A percentile compares a stretch with the other conserved stretches of the same genome.
phyloP scores from a whole-genome alignment of 1,140 invertebrate species.

The Drosophila lowei region DNA sequence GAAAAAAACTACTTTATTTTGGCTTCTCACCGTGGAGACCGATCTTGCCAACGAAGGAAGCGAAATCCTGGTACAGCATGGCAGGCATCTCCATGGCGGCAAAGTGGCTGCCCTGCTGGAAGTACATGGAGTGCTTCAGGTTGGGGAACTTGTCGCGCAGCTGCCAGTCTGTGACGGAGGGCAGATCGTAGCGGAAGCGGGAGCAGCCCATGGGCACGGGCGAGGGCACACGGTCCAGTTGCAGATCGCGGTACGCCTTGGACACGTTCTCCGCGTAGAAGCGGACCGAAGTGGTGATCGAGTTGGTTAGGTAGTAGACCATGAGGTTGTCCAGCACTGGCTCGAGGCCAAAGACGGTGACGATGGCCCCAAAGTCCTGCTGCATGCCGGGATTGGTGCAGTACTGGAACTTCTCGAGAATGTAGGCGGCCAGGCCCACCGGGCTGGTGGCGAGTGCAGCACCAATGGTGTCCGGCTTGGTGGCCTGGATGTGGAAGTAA shows the following conservation, averaged over 20 bases:
- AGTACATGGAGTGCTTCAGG: constrained; percentile 86
- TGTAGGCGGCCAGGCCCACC: constrained; percentile 90
- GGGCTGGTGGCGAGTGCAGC: constrained; percentile 87
- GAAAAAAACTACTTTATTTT: constrained; percentile 26
- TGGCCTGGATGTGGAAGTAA: constrained; percentile 93
- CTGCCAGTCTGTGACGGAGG: constrained; percentile 85
- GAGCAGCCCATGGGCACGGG: constrained; percentile 87
- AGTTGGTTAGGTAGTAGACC: constrained; percentile 92
- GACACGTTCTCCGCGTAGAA: constrained; percentile 89
- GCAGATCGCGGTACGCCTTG: constrained; percentile 71
- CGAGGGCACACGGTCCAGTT: constrained; percentile 86
- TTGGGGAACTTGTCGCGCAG: constrained; percentile 86
- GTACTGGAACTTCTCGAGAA: constrained; percentile 93
- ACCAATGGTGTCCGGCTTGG: constrained; percentile 95
- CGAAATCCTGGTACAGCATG: constrained; percentile 87
- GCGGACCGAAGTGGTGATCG: constrained; percentile 89
- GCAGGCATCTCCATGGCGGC: constrained; percentile 91
- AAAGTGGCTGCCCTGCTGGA: constrained; percentile 92
- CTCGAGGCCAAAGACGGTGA: constrained; percentile 86
- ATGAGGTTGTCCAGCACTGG: constrained; percentile 94
- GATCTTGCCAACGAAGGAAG: constrained; percentile 62
- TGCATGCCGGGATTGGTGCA: constrained; percentile 91
- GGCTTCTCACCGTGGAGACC: constrained; percentile 29
- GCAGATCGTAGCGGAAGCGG: constrained; percentile 87
- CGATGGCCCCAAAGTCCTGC: constrained; percentile 85